phyloP scores from a whole-genome alignment of 1,140 invertebrate species.

The Varroa destructor region DNA sequence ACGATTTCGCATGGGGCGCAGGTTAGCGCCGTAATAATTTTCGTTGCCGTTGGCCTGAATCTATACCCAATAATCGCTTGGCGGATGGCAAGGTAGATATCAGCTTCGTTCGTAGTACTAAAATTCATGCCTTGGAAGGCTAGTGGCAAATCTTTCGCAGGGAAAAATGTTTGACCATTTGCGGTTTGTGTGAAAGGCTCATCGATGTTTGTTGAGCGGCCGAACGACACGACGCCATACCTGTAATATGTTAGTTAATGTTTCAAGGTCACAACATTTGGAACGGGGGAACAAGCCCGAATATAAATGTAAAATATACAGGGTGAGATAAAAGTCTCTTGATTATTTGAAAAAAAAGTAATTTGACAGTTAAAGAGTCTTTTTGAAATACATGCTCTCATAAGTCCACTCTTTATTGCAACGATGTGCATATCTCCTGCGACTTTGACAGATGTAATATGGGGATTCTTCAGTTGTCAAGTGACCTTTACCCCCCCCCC shows the following conservation, averaged over 20 bases:
- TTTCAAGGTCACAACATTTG: too few relatives aligned
- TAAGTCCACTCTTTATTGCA: too few relatives aligned
- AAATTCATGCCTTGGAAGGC: slow-evolving; percentile 10
- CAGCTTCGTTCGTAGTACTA: background rate
- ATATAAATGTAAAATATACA: too few relatives aligned
- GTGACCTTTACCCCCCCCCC: too few relatives aligned
- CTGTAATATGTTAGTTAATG: background rate
- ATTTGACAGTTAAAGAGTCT: too few relatives aligned
- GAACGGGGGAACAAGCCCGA: too few relatives aligned
- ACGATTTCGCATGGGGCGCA: background rate
- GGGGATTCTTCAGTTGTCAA: too few relatives aligned
- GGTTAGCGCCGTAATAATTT: background rate
- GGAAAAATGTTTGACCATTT: background rate
- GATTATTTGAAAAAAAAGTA: too few relatives aligned
- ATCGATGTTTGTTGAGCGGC: background rate
- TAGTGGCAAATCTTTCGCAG: slow-evolving; percentile 2
- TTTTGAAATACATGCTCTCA: too few relatives aligned
- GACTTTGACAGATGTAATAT: too few relatives aligned
- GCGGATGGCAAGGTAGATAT: slow-evolving; percentile 13
- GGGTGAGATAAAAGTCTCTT: too few relatives aligned
- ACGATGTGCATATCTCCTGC: too few relatives aligned
- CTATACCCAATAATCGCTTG: slow-evolving; percentile 1
- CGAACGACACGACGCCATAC: slow-evolving; percentile 9
- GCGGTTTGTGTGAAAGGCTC: background rate
- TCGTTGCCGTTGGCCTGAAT: slow-evolving; percentile 22